A percentile compares a stretch with the other conserved stretches of the same genome.
Conservation (phyloP, 2,797 vertebrate genomes). For the Florisuga fusca region DNA sequence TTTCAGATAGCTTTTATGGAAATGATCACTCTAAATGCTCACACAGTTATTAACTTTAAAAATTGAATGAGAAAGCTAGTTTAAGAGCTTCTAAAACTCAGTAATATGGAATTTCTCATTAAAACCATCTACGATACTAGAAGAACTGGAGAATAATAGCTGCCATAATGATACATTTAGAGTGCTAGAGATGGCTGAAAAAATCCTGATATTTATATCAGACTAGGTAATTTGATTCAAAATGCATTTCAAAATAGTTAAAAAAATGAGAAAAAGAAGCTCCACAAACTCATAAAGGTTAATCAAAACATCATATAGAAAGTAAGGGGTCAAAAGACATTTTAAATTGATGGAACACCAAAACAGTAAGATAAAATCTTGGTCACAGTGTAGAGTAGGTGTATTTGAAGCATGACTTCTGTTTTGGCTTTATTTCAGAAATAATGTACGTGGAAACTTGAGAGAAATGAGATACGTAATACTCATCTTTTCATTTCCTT, state of each 20-base stretch:
- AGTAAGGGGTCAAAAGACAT: neutral
- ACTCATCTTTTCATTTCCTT: neutral
- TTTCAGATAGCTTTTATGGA: conserved; percentile 20
- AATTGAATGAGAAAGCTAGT: neutral
- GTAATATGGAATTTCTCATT: neutral
- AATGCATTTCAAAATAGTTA: neutral
- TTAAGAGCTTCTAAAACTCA: neutral
- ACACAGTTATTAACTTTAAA: neutral
- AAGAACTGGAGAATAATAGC: neutral
- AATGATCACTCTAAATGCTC: neutral
- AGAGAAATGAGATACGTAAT: neutral
- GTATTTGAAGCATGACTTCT: neutral
- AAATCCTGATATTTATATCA: neutral
- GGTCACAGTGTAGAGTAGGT: neutral
- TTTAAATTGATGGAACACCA: neutral
- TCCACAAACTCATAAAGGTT: neutral
- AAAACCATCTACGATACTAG: neutral
- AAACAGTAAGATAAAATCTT: neutral
- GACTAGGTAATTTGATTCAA: neutral
- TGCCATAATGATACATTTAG: neutral
- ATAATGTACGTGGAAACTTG: neutral
- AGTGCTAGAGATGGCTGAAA: neutral
- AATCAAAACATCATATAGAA: neutral
- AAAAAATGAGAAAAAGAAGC: neutral
- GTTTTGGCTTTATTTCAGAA: neutral